Evolutionary conservation across 2,113 vertebrate genomes (phyloP).

Genomic region (Bombycilla garrulus): DNA sequence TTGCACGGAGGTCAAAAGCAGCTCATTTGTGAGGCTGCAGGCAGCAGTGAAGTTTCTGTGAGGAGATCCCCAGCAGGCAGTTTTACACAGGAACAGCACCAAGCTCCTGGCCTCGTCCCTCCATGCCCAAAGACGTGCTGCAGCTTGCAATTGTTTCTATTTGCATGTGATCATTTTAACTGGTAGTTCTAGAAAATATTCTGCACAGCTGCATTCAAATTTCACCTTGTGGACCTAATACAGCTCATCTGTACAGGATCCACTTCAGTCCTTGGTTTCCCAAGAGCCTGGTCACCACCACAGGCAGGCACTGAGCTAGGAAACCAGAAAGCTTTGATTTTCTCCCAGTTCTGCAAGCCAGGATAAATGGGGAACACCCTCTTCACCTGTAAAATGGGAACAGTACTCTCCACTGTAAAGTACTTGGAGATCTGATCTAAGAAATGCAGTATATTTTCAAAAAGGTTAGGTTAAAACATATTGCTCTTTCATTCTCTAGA

Average conservation of each 20-base stretch:
- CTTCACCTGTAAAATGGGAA: background rate
- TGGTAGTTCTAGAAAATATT: conserved; percentile 33
- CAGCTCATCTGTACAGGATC: background rate
- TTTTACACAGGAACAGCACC: background rate
- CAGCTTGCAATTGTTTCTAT: conserved; percentile 14
- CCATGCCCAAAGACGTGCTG: background rate
- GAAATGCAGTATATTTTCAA: background rate
- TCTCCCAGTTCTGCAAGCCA: background rate
- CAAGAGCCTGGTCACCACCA: background rate
- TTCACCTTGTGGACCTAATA: background rate
- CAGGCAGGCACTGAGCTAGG: background rate
- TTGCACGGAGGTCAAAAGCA: background rate
- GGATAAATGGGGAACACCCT: background rate
- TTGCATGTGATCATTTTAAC: conserved; percentile 45
- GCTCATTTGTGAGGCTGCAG: background rate
- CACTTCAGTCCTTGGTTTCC: background rate
- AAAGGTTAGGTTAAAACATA: background rate
- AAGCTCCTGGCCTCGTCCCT: background rate
- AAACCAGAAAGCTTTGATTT: background rate
- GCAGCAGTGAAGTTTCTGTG: accelerated
- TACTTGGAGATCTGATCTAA: background rate
- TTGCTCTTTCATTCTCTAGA: background rate
- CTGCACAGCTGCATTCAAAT: background rate
- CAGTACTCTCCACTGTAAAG: background rate
- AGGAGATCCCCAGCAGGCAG: background rate